phyloP scores from a whole-genome alignment of 1,140 invertebrate genomes.

The Elymnias hypermnestra region DNA sequence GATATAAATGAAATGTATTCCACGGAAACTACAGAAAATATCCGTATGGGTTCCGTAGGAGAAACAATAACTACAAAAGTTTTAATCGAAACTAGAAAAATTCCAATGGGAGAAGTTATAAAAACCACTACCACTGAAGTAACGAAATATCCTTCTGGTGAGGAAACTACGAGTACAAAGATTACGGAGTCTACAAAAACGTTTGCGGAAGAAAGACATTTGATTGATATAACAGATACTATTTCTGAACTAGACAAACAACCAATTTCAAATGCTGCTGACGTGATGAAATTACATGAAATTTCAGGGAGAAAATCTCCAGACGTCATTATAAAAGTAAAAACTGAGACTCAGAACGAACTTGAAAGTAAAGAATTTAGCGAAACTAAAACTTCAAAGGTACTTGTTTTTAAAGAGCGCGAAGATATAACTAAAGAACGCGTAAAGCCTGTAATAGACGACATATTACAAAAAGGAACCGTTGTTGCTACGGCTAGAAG shows the following conservation, averaged over 20 bases:
- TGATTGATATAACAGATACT: constrained; percentile 12
- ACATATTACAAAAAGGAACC: constrained; percentile 59
- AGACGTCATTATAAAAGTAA: constrained; percentile 23
- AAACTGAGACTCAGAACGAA: constrained; percentile 50
- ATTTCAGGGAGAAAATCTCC: not conserved
- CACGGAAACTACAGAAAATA: constrained; percentile 5
- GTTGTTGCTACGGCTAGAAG: constrained; percentile 49
- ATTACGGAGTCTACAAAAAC: constrained; percentile 23
- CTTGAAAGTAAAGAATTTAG: constrained; percentile 32
- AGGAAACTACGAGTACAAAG: constrained; percentile 21
- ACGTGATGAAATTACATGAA: no score
- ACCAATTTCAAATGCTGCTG: no score
- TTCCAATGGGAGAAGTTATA: constrained; percentile 11
- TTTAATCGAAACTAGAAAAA: constrained; percentile 9
- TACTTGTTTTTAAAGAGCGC: constrained; percentile 33
- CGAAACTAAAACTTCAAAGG: constrained; percentile 17
- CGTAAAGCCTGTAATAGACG: constrained; percentile 61
- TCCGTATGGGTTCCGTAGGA: not conserved
- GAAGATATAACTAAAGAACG: constrained; percentile 58
- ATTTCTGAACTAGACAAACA: not conserved
- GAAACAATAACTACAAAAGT: constrained; percentile 15
- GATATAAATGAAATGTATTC: constrained; percentile 8
- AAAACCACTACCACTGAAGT: constrained; percentile 18
- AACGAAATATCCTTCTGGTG: constrained; percentile 19
- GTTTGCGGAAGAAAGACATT: not conserved